These are phyloP conservation scores for Bimastos eiseni DNA, from an alignment of 2,888 invertebrate species.

Conservation along the genomic window DNA sequence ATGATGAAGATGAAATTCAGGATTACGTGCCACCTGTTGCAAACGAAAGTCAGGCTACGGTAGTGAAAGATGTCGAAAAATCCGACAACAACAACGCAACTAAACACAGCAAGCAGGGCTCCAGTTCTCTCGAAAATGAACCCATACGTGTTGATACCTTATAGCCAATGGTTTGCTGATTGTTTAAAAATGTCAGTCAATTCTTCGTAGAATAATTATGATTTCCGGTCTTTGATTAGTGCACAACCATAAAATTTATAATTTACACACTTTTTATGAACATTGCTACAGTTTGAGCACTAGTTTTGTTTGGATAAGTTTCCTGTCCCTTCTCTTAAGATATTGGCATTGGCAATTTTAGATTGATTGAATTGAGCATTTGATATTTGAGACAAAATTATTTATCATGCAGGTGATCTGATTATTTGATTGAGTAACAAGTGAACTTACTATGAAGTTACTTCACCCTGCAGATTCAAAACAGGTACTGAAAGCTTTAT, in stretches of 20 bases:
- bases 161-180: not conserved
- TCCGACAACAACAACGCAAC: not conserved
- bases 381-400: not conserved
- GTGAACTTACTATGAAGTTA: not conserved
- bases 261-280: not conserved
- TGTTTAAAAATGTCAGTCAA: not conserved
- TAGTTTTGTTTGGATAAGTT: not conserved
- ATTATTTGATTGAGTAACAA: slow-evolving; percentile 5
- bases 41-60: not conserved
- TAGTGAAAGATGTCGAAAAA: not conserved
- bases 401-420: not conserved
- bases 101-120: not conserved
- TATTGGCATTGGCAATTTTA: not conserved
- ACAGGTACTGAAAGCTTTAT: not conserved
- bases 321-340: not conserved
- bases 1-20: slow-evolving; percentile 18
- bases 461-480: not conserved
- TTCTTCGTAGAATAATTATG: not conserved
- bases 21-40: slow-evolving; percentile 6
- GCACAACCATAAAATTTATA: not conserved
- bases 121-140: not conserved
- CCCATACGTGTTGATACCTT: not conserved
- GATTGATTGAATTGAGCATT: not conserved
- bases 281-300: not conserved
- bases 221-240: not conserved